These are phyloP conservation scores for Xestia ashworthii DNA, from an alignment of 2,888 invertebrate genomes.

Conservation along the genomic window DNA sequence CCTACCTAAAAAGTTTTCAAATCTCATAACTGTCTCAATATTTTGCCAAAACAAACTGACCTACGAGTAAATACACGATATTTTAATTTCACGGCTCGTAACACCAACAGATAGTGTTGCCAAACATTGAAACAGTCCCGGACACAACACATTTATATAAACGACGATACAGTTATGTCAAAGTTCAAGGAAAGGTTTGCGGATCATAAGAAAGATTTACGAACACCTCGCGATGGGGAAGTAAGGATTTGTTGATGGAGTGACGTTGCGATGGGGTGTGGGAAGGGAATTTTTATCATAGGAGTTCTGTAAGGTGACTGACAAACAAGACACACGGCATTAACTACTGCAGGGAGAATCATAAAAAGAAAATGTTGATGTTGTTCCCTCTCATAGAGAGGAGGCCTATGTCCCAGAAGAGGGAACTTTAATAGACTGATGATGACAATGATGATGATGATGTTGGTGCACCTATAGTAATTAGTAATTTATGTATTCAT, in stretches of 20 bases:
- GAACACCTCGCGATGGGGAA: background rate
- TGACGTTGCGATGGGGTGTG: background rate
- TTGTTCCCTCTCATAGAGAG: too few species aligned
- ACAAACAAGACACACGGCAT: background rate
- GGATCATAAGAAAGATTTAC: slow-evolving; percentile 11
- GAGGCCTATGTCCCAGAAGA: too few species aligned
- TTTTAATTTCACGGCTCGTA: slow-evolving; percentile 37
- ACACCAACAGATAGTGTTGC: slow-evolving; percentile 5
- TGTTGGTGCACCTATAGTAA: background rate
- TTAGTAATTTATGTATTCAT: too few species aligned
- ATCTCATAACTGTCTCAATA: background rate
- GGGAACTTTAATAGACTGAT: too few species aligned
- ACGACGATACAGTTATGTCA: slow-evolving; percentile 11
- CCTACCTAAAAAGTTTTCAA: background rate
- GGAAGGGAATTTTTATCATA: slow-evolving; percentile 5
- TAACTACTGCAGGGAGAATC: background rate
- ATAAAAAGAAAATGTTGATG: background rate
- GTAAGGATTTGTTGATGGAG: slow-evolving; percentile 34
- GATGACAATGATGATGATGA: too few species aligned
- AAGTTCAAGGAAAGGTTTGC: slow-evolving; percentile 34
- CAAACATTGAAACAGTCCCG: slow-evolving; percentile 18
- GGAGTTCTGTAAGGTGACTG: background rate
- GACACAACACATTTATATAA: background rate
- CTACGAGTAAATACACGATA: background rate
- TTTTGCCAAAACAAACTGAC: slow-evolving; percentile 8